Evolutionary conservation across 2,888 invertebrate species (phyloP).

Genomic region (Dorcus parallelipipedus): DNA sequence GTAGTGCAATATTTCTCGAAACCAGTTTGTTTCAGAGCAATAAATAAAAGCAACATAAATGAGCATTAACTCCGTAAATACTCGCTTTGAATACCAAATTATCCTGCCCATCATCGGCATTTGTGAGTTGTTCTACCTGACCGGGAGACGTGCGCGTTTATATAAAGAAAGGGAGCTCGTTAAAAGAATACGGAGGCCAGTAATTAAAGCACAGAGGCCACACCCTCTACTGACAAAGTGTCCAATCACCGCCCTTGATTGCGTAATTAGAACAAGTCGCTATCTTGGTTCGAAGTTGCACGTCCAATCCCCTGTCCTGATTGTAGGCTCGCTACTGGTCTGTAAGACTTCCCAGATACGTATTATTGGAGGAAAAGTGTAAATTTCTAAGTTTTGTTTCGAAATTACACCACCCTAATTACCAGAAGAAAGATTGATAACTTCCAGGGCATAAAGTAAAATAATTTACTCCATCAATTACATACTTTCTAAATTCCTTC

Average conservation of each 20-base stretch:
- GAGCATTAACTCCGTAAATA: slow-evolving; percentile 14
- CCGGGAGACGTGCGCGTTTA: neutral
- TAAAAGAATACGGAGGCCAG: slow-evolving; percentile 30
- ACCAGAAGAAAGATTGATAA: neutral
- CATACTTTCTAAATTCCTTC: too few species aligned
- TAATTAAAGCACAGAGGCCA: slow-evolving; percentile 45
- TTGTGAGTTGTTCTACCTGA: neutral
- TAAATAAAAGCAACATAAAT: slow-evolving; percentile 23
- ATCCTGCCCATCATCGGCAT: neutral
- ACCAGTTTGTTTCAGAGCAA: slow-evolving; percentile 24
- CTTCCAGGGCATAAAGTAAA: too few species aligned
- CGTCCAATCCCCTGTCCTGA: slow-evolving; percentile 41
- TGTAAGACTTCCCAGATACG: slow-evolving; percentile 24
- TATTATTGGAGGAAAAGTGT: slow-evolving; percentile 26
- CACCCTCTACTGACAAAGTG: slow-evolving; percentile 37
- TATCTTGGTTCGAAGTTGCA: slow-evolving; percentile 35
- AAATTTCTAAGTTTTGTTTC: slow-evolving; percentile 11
- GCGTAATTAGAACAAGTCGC: slow-evolving; percentile 49
- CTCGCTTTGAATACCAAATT: slow-evolving; percentile 23
- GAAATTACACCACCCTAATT: neutral
- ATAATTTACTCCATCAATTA: too few species aligned
- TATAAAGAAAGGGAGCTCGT: slow-evolving; percentile 14
- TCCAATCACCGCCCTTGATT: slow-evolving; percentile 47
- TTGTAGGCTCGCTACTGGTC: slow-evolving; percentile 40
- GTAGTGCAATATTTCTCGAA: neutral